Percentiles rank a stretch among this genome's conserved stretches.
These are phyloP conservation scores for Thripadectes ignobilis DNA, from an alignment of 2,797 vertebrate species.

Conservation along the genomic window DNA sequence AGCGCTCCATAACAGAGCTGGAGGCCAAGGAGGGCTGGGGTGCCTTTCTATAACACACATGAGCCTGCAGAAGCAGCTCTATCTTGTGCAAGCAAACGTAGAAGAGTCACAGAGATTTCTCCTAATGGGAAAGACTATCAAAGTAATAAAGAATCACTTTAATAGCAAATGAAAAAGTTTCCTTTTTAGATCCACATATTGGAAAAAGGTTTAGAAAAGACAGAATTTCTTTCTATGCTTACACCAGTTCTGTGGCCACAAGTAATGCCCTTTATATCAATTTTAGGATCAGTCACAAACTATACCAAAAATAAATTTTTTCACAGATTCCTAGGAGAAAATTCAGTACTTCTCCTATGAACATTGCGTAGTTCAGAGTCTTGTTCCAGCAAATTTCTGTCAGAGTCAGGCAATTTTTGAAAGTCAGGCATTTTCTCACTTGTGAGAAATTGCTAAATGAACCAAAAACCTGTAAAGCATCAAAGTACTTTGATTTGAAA, in stretches of 20 bases:
- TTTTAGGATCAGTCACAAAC: neutral
- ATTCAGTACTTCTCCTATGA: neutral
- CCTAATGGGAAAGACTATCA: neutral
- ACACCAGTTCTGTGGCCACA: neutral
- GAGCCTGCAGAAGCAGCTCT: neutral
- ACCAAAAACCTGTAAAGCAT: neutral
- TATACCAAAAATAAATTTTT: neutral
- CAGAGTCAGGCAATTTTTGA: neutral
- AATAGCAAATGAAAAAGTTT: neutral
- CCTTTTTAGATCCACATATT: neutral
- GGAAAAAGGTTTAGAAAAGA: neutral
- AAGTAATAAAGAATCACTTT: neutral
- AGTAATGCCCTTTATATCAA: neutral
- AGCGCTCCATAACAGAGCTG: accelerated
- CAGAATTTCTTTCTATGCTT: neutral
- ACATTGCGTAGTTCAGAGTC: neutral
- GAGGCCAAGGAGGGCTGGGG: neutral
- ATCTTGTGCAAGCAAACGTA: neutral
- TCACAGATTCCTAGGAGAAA: neutral
- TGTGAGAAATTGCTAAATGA: neutral
- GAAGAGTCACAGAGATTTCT: neutral
- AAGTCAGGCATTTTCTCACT: neutral
- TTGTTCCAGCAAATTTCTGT: neutral
- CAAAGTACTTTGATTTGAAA: neutral
- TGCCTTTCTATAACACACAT: accelerated